Base-by-base conservation (phyloP, 1,140 invertebrate species). In the Dinothrombium tinctorium region DNA sequence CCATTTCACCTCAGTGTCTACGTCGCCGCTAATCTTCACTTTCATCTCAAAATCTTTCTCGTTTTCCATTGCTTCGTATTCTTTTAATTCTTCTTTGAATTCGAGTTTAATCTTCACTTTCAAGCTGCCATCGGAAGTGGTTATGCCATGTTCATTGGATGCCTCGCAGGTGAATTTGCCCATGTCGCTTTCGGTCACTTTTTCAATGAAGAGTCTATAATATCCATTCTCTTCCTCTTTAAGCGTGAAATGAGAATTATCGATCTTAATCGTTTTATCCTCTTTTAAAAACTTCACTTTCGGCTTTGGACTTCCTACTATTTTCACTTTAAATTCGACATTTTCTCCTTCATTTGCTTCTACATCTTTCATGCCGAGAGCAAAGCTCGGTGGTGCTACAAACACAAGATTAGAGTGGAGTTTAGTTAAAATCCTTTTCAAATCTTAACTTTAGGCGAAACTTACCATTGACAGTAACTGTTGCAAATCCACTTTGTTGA, bases 91-190 rank as follows among this genome's bases (percentile, higher is more conserved):
- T n/a, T n/a, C n/a, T n/a, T 67, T 12, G 21, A 19, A 21, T 42
- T 25, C 32, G 1, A 7, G 40, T 15, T 26, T 11, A 21, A 3
- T 46, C 5, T 21, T 47, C 9, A 8, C 20, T 20, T n/a, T n/a
- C n/a, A 28, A n/a, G n/a, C 26, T 8, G 26, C 7, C 26, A 28
- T 28, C 26, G 7, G n/a, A 7, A 8, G 7, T 28, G 7, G 7
- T 28, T 28, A 8, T n/a, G 7, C 26, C 26, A 7, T 8, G 69
- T 9, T 53, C 65, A 59, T 96, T 98, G 25, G 71, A 76, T 9
- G 90, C 89, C 8, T 80, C 68, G 56, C 89, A 96, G 22, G 69
- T 72, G 59, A 96, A 98, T 37, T 69, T 66, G 22, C 86, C 87
- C 29, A 74, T 76, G 57, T 92, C 83, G 41, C 74, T 67, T 2